Evolutionary conservation across 2,797 vertebrate species (phyloP), one percentile per base, ranked within the genome.

Genomic region (Neosilurus mollespiculum): DNA sequence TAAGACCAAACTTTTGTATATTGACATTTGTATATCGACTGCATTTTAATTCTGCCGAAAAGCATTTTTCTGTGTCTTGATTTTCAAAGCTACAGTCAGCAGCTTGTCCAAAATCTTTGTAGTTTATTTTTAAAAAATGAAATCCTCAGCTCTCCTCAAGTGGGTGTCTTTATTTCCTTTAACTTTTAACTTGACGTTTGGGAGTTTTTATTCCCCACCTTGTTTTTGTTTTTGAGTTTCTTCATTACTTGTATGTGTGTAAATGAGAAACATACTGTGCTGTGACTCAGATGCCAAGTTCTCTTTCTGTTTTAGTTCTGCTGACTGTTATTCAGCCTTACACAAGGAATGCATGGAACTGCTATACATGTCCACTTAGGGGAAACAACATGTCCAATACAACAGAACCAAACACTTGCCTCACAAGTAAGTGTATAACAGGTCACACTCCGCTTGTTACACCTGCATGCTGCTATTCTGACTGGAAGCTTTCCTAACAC

Each of bases 311-410:
- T 70, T 81, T 20, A 81, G 79, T 43, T 24, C 62, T 51, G 61
- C 62, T 80, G 59, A 72, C 26, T 37, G 16, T 54, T 43, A 43
- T 64, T 83, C 66, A 54, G 56, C 64, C 51, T 5, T 54, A 9
- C 59, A 64, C 12, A 12, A 26, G 66, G 30, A 73, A 65, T 53
- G 43, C 30, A 26, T 51, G n/a, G 51, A 81, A 53, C 24, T 58
- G 12, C 10, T 11, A n/a, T 22, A 18, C 22, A n/a, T 22, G 24
- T 67, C 69, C 59, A 51, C 30, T 81, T 34, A 81, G 11, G 12
- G 43, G 30, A 22, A 53, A 62, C n/a, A 75, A 73, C 18, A 81
- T 84, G 79, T 14, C 22, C 22, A 76, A 53, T 37, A 61, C n/a
- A 51, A 61, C 34, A 58, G 15, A 0, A 4, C 0, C 9, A 1